These are phyloP conservation scores for Nestor notabilis DNA, from an alignment of 2,113 vertebrate species.

Conservation along the genomic window DNA sequence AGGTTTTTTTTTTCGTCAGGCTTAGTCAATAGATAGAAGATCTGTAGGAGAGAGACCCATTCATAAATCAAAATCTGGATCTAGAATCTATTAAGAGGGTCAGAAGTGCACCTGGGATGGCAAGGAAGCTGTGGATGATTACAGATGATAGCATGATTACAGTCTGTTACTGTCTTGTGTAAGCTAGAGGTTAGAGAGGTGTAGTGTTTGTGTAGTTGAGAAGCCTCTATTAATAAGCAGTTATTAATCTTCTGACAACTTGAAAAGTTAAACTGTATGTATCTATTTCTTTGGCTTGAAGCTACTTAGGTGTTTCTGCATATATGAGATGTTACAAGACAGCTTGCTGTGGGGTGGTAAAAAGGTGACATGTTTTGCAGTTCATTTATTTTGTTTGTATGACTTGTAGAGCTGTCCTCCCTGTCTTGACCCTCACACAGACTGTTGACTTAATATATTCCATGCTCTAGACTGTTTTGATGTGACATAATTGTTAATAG, in stretches of 20 bases:
- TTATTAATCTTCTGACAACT: background rate
- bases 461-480: background rate
- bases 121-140: background rate
- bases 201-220: background rate
- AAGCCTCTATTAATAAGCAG: background rate
- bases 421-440: background rate
- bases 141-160: background rate
- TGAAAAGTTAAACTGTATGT: background rate
- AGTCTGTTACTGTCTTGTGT: background rate
- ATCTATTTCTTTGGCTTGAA: background rate
- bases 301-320: background rate
- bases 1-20: background rate
- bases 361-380: background rate
- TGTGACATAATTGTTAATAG: background rate
- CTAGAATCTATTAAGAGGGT: background rate
- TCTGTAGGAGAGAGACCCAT: background rate
- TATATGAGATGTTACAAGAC: background rate
- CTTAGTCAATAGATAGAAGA: background rate
- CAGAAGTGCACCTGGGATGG: background rate
- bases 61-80: background rate
- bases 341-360: background rate
- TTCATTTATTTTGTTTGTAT: background rate
- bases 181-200: background rate
- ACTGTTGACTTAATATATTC: background rate
- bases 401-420: background rate